phyloP scores from a whole-genome alignment of 2,888 invertebrate species.

The Acanthopleura granulata region DNA sequence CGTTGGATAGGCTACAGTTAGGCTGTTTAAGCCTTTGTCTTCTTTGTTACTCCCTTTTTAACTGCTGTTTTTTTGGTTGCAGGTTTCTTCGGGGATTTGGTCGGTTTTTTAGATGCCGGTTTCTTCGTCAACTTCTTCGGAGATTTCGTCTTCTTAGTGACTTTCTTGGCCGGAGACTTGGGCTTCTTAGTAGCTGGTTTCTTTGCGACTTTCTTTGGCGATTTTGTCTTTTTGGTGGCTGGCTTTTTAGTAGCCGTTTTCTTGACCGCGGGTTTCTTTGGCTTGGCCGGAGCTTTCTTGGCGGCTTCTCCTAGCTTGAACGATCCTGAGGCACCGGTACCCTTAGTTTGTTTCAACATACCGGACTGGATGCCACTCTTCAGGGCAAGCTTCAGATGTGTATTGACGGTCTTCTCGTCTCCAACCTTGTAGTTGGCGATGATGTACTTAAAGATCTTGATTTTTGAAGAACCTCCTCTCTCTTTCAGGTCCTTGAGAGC shows the following conservation, averaged over 20 bases:
- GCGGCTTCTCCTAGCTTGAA: slow-evolving; percentile 33
- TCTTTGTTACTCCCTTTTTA: slow-evolving; percentile 40
- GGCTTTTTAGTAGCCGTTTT: slow-evolving; percentile 41
- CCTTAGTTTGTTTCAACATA: slow-evolving; percentile 49
- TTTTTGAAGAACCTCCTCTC: slow-evolving; percentile 63
- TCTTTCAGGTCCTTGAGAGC: slow-evolving; percentile 64
- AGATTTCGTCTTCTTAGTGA: neutral
- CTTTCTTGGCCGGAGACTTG: neutral
- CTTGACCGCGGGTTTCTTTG: neutral
- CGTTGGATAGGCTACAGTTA: no score
- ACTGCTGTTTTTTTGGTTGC: slow-evolving; percentile 22
- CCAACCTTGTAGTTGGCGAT: slow-evolving; percentile 59
- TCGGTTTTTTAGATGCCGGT: neutral
- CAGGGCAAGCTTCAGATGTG: slow-evolving; percentile 56
- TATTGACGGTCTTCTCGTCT: slow-evolving; percentile 43
- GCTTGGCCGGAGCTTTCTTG: slow-evolving; percentile 26
- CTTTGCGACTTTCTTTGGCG: slow-evolving; percentile 24
- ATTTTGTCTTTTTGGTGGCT: slow-evolving; percentile 38
- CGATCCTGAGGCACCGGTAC: slow-evolving; percentile 37
- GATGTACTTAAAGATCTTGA: slow-evolving; percentile 67
- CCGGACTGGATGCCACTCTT: slow-evolving; percentile 52
- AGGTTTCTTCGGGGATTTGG: neutral
- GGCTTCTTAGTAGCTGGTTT: slow-evolving; percentile 17
- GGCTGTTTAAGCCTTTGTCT: slow-evolving; percentile 29
- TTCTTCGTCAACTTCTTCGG: neutral